Evolutionary conservation across 2,113 vertebrate genomes (phyloP).

Genomic region (Chlamydotis undulata): DNA sequence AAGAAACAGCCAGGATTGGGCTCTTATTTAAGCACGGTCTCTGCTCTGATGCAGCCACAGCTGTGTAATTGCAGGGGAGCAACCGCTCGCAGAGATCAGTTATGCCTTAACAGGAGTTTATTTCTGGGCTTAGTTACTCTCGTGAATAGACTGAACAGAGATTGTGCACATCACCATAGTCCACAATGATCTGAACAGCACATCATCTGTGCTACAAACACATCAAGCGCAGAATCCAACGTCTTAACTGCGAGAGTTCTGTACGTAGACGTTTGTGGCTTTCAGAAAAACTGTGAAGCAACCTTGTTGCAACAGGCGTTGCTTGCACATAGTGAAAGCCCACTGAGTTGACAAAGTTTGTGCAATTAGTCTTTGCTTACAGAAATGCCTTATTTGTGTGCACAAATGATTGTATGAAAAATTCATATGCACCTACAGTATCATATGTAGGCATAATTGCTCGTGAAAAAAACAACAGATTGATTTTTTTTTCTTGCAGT

Average conservation of each 20-base stretch:
- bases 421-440: constrained; percentile 16
- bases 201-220: not conserved
- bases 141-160: not conserved
- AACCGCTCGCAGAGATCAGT: not conserved
- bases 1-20: not conserved
- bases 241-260: not conserved
- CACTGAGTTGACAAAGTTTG: not conserved
- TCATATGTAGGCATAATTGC: constrained; percentile 35
- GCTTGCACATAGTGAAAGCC: not conserved
- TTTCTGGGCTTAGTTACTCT: not conserved
- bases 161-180: not conserved
- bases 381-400: constrained; percentile 36
- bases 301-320: not conserved
- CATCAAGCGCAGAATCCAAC: not conserved
- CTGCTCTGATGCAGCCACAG: not conserved
- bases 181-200: not conserved
- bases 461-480: constrained; percentile 22
- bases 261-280: not conserved
- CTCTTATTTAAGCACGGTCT: not conserved
- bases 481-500: not conserved
- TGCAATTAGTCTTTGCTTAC: constrained; percentile 33
- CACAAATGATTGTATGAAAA: constrained; percentile 49
- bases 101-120: not conserved
- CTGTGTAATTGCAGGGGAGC: not conserved
- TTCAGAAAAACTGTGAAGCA: not conserved